Percentiles rank a stretch among this genome's conserved stretches.
Conservation (phyloP, 2,888 invertebrate genomes). For the Ommatoiulus sabulosus region DNA sequence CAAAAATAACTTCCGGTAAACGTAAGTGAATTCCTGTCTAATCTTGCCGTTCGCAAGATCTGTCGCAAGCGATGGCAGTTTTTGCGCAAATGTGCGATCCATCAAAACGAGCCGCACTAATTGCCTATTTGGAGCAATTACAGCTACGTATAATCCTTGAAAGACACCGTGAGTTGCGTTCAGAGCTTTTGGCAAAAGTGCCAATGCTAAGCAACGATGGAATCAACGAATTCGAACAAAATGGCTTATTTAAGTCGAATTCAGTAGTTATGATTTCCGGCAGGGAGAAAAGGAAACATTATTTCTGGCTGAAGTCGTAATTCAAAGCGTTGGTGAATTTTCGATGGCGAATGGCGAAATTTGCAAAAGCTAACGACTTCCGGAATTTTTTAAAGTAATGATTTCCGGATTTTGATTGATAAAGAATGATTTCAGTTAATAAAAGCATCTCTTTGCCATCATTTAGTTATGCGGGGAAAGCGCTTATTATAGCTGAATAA, state of each 20-base stretch:
- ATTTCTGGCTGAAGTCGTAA: neutral
- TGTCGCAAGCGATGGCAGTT: constrained; percentile 6
- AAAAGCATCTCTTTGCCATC: no score
- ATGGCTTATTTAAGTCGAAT: neutral
- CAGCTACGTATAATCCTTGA: neutral
- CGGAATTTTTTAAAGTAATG: neutral
- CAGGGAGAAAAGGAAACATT: neutral
- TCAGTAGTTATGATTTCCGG: neutral
- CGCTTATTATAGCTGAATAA: no score
- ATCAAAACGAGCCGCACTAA: constrained; percentile 12
- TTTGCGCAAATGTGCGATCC: neutral
- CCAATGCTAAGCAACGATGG: neutral
- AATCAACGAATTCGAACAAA: neutral
- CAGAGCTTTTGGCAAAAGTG: neutral
- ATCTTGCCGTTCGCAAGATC: neutral
- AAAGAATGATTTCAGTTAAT: no score
- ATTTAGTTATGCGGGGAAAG: no score
- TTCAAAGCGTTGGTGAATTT: neutral
- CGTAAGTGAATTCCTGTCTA: constrained; percentile 33
- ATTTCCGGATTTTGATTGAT: neutral
- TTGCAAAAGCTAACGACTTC: neutral
- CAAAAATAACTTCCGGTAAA: neutral
- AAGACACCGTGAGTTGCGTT: neutral
- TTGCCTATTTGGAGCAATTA: constrained; percentile 1
- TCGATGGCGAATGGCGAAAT: neutral